A percentile compares a stretch with the other conserved stretches of the same genome.
These are phyloP conservation scores for Halichoeres trimaculatus DNA, from an alignment of 2,113 vertebrate species.

Conservation along the genomic window DNA sequence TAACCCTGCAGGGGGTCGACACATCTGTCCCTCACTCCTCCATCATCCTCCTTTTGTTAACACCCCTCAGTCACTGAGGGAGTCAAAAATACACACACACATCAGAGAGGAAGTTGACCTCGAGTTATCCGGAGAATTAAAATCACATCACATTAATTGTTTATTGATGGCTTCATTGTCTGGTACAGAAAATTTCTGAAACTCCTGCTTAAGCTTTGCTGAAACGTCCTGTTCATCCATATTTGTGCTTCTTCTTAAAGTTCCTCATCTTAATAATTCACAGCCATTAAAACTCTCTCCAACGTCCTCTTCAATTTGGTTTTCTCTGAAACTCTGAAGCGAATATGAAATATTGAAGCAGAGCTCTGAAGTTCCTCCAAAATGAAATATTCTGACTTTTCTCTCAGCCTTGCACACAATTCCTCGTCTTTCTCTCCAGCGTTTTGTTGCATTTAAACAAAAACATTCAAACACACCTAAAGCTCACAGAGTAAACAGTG, in stretches of 20 bases:
- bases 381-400: slow-evolving; percentile 30
- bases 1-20: slow-evolving; percentile 1
- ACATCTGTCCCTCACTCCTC: background rate
- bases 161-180: background rate
- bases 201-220: background rate
- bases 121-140: background rate
- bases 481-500: slow-evolving; percentile 40
- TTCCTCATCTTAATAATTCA: slow-evolving; percentile 38
- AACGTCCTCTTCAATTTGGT: slow-evolving; percentile 7
- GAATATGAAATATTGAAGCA: slow-evolving; percentile 47
- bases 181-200: background rate
- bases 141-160: too few species aligned
- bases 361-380: background rate
- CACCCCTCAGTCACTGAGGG: background rate
- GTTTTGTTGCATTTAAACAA: background rate
- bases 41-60: background rate
- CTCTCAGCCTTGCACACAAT: background rate
- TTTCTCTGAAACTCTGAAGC: background rate
- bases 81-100: background rate
- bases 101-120: background rate
- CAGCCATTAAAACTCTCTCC: slow-evolving; percentile 21
- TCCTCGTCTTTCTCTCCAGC: background rate
- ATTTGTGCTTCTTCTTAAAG: slow-evolving; percentile 6
- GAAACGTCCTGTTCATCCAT: background rate
- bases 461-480: background rate